A percentile compares a stretch with the other conserved stretches of the same genome.
Conservation (phyloP, 2,888 invertebrate genomes). For the Endomychus coccineus region DNA sequence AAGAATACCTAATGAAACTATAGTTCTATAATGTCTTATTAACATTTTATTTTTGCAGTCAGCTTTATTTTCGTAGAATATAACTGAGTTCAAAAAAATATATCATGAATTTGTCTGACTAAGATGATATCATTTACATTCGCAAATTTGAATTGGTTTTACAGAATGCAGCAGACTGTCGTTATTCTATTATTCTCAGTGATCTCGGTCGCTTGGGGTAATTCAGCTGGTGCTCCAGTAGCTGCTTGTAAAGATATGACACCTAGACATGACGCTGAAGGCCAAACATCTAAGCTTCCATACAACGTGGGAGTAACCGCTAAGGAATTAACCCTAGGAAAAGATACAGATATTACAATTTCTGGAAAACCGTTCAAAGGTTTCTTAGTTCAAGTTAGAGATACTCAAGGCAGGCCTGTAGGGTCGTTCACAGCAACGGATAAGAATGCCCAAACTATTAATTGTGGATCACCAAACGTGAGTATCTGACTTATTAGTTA, state of each 20-base stretch:
- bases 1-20: too few species aligned
- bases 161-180: neutral
- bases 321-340: conserved; percentile 38
- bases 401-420: conserved; percentile 51
- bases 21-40: too few species aligned
- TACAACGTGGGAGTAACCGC: conserved; percentile 44
- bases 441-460: conserved; percentile 47
- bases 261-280: conserved; percentile 57
- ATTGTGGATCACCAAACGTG: conserved; percentile 50
- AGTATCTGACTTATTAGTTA: conserved; percentile 31
- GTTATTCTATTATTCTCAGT: conserved; percentile 5
- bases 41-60: too few species aligned
- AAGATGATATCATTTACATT: too few species aligned
- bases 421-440: conserved; percentile 55
- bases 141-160: neutral
- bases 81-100: too few species aligned
- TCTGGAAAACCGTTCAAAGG: conserved; percentile 53
- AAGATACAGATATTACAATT: conserved; percentile 50
- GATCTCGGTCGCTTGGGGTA: conserved; percentile 37
- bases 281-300: conserved; percentile 52
- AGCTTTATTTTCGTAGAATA: too few species aligned
- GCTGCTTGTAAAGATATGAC: conserved; percentile 58
- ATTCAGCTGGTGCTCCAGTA: conserved; percentile 58
- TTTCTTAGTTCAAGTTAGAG: conserved; percentile 58
- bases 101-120: too few species aligned